Base-by-base conservation (phyloP, 2,797 vertebrate species). In the Novumbra hubbsi region DNA sequence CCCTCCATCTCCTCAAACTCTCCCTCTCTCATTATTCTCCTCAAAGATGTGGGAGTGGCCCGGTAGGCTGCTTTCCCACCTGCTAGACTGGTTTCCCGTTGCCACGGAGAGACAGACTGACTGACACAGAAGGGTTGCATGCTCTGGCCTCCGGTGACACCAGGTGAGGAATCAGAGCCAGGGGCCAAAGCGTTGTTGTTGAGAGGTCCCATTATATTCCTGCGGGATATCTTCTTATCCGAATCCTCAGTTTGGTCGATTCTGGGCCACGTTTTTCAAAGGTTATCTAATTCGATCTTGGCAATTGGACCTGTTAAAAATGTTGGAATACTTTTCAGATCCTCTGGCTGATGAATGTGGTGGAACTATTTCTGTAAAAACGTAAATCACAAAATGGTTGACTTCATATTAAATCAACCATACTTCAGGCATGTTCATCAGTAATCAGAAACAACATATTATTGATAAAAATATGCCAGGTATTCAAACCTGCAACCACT, bases 51-150 rank as follows among this genome's bases (percentile, higher is more conserved):
- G 63, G 84, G 86, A 1, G 84, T 77, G 55, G 77, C 21, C 78
- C 72, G 27, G 30, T 74, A 78, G 57, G 78, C 74, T 70, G 78
- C 41, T 82, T 83, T 80, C 66, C 68, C 78, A 88, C 89, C 85
- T 82, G 89, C 24, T 76, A 12, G 72, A 92, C 91, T 64, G 73
- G 91, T 93, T 92, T 86, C 14, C 19, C 1, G 3, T 73, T 27
- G 63, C 32, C 28, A 49, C 63, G 38, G 34, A 78, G 28, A 24
- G n/a, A 69, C 27, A 28, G 60, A 48, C 76, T 28, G 49, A 78
- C 78, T 77, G 69, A 21, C 57, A 27, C 19, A 4, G 9, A 24
- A 30, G n/a, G 34, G 64, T 66, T 14, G 5, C 49, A 68, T 50
- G 32, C 32, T 81, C 27, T 5, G 14, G 41, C 76, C 30, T 89